A percentile compares a stretch with the other conserved stretches of the same genome.
These are phyloP conservation scores for Buathra laborator DNA, from an alignment of 2,888 invertebrate genomes.

Conservation along the genomic window DNA sequence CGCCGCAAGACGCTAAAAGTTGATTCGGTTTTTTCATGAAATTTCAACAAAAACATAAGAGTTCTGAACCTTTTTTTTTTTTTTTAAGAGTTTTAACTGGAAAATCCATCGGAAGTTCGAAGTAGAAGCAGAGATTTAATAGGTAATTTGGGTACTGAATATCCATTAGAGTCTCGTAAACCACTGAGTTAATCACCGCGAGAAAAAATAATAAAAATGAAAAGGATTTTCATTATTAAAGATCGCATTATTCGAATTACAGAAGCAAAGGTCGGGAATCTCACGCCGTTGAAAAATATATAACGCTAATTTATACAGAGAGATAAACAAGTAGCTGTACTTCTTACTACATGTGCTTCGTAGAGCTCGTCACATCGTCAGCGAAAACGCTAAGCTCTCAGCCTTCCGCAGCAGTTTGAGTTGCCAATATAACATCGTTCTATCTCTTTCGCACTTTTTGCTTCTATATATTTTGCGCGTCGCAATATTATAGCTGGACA, in stretches of 20 bases:
- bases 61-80: neutral
- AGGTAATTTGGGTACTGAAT: too few species aligned
- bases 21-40: neutral
- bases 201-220: too few species aligned
- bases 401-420: neutral
- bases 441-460: constrained; percentile 5
- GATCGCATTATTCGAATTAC: neutral
- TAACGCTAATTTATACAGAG: neutral
- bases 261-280: neutral
- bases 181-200: too few species aligned
- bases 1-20: neutral
- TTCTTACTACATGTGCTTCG: constrained; percentile 14
- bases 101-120: too few species aligned
- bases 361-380: constrained; percentile 20
- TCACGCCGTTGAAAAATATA: neutral
- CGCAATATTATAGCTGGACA: constrained; percentile 40
- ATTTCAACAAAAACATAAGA: neutral
- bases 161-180: too few species aligned
- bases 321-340: neutral
- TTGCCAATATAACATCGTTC: constrained; percentile 52
- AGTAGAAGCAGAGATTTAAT: too few species aligned
- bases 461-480: constrained; percentile 1
- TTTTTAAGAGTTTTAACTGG: neutral
- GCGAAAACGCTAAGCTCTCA: constrained; percentile 39
- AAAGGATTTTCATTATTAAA: too few species aligned